A percentile compares a stretch with the other conserved stretches of the same genome.
These are phyloP conservation scores for Oryzias melastigma DNA, from an alignment of 2,113 vertebrate genomes.

Conservation along the genomic window DNA sequence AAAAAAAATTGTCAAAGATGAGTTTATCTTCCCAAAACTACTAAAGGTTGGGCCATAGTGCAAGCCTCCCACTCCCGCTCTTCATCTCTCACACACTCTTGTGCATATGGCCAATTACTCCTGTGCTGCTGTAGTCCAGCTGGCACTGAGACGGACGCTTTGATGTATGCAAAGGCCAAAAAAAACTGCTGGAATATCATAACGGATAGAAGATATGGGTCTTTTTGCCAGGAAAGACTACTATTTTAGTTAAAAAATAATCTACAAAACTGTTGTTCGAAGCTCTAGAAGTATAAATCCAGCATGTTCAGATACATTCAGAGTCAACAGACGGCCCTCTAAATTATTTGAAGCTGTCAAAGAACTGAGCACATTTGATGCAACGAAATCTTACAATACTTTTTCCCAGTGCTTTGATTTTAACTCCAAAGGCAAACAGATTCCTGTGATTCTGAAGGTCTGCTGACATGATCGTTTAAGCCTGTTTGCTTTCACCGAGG, in stretches of 20 bases:
- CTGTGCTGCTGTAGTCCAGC: slow-evolving; percentile 47
- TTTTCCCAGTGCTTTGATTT: too few relatives aligned
- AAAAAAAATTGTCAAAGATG: slow-evolving; percentile 49
- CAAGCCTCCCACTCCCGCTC: slow-evolving; percentile 33
- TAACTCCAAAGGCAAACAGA: slow-evolving; percentile 3
- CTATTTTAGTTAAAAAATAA: slow-evolving; percentile 25
- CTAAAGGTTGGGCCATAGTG: slow-evolving; percentile 28
- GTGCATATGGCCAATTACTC: slow-evolving; percentile 16
- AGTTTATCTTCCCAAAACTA: slow-evolving; percentile 50
- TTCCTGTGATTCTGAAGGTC: slow-evolving; percentile 20
- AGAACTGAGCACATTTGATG: too few relatives aligned
- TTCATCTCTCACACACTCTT: slow-evolving; percentile 27
- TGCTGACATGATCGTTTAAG: slow-evolving; percentile 38
- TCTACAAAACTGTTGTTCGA: too few relatives aligned
- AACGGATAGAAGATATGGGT: slow-evolving; percentile 41
- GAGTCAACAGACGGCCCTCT: too few relatives aligned
- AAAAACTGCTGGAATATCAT: slow-evolving; percentile 50
- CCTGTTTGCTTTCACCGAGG: slow-evolving; percentile 36
- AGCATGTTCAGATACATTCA: too few relatives aligned
- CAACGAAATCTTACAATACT: too few relatives aligned
- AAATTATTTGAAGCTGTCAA: too few relatives aligned
- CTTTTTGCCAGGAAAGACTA: slow-evolving; percentile 38
- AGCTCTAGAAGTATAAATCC: too few relatives aligned
- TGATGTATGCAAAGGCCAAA: slow-evolving; percentile 53
- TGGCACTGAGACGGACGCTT: slow-evolving; percentile 56